These are phyloP conservation scores for Cassiopea andromeda DNA, from an alignment of 30 jellyfish, hydroid and myxozoan species.

Conservation along the genomic window DNA sequence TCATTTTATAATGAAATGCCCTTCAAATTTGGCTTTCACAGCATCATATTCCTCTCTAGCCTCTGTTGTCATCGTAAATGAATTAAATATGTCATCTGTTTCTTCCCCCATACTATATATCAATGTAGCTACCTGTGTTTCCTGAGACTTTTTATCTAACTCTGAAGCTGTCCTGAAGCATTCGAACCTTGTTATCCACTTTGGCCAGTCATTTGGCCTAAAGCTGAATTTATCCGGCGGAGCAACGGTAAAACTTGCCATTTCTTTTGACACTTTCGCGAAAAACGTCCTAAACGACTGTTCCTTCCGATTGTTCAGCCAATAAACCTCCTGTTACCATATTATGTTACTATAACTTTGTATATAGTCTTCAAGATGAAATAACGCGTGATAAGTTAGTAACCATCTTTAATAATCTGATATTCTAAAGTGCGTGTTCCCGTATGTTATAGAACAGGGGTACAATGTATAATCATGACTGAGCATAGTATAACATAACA, in stretches of 20 bases:
- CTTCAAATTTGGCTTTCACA: conserved; percentile 21
- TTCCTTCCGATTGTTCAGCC: not conserved
- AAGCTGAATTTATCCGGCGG: conserved; percentile 39
- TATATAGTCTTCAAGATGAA: not conserved
- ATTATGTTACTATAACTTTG: not conserved
- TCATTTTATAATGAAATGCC: conserved; percentile 11
- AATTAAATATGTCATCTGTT: conserved; percentile 27
- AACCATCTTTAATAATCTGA: not conserved
- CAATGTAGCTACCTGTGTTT: conserved; percentile 31
- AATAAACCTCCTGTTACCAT: not conserved
- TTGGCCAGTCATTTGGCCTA: conserved; percentile 34
- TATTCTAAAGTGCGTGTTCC: not conserved
- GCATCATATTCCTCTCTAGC: conserved; percentile 9
- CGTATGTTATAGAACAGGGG: not conserved
- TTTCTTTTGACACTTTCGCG: conserved; percentile 11
- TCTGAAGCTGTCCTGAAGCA: conserved; percentile 32
- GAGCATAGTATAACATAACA: not conserved
- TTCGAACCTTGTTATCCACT: conserved; percentile 23
- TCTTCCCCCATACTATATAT: conserved; percentile 52
- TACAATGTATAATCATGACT: not conserved
- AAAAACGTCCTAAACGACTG: not conserved
- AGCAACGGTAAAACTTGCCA: conserved; percentile 36
- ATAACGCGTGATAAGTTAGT: not conserved
- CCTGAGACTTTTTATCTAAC: conserved; percentile 18
- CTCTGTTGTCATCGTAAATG: not conserved